These are phyloP conservation scores for Zaprionus davidi DNA, from an alignment of 1,140 invertebrate genomes.

Conservation along the genomic window DNA sequence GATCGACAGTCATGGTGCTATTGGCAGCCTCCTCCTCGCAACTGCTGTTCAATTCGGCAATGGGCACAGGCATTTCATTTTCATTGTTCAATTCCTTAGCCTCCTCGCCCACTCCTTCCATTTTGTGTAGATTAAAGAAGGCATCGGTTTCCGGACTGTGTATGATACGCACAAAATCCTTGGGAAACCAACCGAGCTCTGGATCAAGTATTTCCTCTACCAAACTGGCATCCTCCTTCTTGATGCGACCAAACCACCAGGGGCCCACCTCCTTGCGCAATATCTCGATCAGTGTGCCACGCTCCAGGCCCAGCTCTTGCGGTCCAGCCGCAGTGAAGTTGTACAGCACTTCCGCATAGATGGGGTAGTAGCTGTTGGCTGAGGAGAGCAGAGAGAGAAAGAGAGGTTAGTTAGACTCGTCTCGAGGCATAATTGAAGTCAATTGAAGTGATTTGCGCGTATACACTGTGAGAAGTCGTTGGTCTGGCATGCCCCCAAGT, in stretches of 20 bases:
- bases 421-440: constrained; percentile 28
- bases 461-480: constrained; percentile 10
- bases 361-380: constrained; percentile 61
- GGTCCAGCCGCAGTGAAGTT: constrained; percentile 80
- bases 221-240: constrained; percentile 71
- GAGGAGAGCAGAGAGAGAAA: constrained; percentile 4
- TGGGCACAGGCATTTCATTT: constrained; percentile 35
- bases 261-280: constrained; percentile 77
- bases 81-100: constrained; percentile 6
- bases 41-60: constrained; percentile 32
- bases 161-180: constrained; percentile 82
- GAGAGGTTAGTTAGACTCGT: constrained; percentile 26
- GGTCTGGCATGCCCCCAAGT: not conserved
- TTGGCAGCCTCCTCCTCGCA: constrained; percentile 34
- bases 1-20: constrained; percentile 64
- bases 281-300: constrained; percentile 78
- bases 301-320: constrained; percentile 79
- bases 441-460: constrained; percentile 24
- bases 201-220: constrained; percentile 72
- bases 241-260: constrained; percentile 84
- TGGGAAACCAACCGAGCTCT: constrained; percentile 83
- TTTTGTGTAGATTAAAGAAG: constrained; percentile 57
- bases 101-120: constrained; percentile 2
- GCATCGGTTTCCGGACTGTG: constrained; percentile 67
- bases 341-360: constrained; percentile 82